Base-by-base conservation (phyloP, 2,888 invertebrate genomes). In the Conus canariensis region DNA sequence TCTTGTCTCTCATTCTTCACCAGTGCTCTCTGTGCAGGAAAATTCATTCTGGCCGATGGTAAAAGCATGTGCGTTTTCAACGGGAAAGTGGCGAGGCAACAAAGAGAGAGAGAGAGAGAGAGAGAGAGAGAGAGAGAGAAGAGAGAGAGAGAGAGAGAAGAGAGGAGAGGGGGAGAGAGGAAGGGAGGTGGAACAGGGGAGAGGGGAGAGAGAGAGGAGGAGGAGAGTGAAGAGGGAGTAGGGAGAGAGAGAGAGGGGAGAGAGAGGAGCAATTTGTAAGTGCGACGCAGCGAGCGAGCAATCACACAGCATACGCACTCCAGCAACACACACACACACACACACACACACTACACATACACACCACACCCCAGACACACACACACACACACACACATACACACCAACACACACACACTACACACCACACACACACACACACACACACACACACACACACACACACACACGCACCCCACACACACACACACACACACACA, bases 171-270 rank as follows among this genome's bases (percentile, higher is more conserved):
- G 77, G 30, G n/a, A 70, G 70, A 22, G 22, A 22, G 22, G 12
- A 8, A 70, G 70, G 1, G n/a, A 22, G 22, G 22, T 6, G 22
- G 70, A 70, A 6, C 5, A 22, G 16, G 70, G 16, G 70, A 70
- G 70, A 70, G 22, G 45, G 16, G 77, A 30, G 77, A 80, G 45
- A 30, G 77, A 80, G 77, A 80, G 77, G 77, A 77, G 77, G 16
- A n/a, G 16, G 22, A 22, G 22, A 22, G 70, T 5, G 30, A 30
- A 58, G 58, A 83, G 82, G n/a, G 22, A 83, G 56, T 8, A 22
- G 22, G n/a, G 58, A 83, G 82, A 83, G 58, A 82, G 82, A 82
- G 82, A 82, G 82, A 30, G 56, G 56, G 19, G 30, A 77, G 77
- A 77, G 77, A 25, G 30, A 30, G 70, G 70, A 19, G 19, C 12